These are phyloP conservation scores for Xanthorhoe designata DNA, from an alignment of 2,888 invertebrate genomes.

Conservation along the genomic window DNA sequence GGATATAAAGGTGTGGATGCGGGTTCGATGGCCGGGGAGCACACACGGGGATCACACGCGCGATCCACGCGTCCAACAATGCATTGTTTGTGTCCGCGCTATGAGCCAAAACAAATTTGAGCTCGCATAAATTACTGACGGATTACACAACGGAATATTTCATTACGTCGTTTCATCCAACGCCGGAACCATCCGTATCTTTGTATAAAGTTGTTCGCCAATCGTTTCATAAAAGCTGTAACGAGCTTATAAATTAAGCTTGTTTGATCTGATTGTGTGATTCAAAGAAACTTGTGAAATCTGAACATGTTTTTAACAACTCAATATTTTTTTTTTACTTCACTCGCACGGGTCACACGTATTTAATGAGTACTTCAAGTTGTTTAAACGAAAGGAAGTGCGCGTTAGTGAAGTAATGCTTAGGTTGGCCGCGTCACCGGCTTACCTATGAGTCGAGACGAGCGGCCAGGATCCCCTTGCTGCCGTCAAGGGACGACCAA, in stretches of 20 bases:
- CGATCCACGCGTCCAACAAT: conserved; percentile 62
- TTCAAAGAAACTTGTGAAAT: conserved; percentile 14
- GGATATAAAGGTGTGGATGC: conserved; percentile 67
- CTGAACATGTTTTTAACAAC: neutral
- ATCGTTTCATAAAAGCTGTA: conserved; percentile 18
- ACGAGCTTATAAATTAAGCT: conserved; percentile 30
- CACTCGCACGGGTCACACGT: neutral
- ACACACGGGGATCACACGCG: conserved; percentile 63
- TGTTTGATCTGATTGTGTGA: conserved; percentile 29
- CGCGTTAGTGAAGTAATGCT: conserved; percentile 24
- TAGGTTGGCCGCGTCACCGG: conserved; percentile 11
- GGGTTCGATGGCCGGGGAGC: conserved; percentile 70
- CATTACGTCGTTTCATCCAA: conserved; percentile 48
- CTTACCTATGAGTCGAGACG: conserved; percentile 30
- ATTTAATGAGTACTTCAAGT: conserved; percentile 30
- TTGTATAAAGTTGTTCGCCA: conserved; percentile 33
- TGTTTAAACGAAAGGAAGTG: conserved; percentile 27
- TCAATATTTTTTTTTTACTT: neutral
- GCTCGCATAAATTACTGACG: conserved; percentile 58
- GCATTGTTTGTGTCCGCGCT: conserved; percentile 65
- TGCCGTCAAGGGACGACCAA: conserved; percentile 49
- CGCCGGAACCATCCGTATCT: conserved; percentile 20
- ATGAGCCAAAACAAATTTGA: conserved; percentile 57
- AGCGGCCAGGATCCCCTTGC: conserved; percentile 41
- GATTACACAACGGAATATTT: conserved; percentile 56